Evolutionary conservation across 2,113 vertebrate species (phyloP), one percentile per base, ranked within the genome.

Genomic region (Anser cygnoides): DNA sequence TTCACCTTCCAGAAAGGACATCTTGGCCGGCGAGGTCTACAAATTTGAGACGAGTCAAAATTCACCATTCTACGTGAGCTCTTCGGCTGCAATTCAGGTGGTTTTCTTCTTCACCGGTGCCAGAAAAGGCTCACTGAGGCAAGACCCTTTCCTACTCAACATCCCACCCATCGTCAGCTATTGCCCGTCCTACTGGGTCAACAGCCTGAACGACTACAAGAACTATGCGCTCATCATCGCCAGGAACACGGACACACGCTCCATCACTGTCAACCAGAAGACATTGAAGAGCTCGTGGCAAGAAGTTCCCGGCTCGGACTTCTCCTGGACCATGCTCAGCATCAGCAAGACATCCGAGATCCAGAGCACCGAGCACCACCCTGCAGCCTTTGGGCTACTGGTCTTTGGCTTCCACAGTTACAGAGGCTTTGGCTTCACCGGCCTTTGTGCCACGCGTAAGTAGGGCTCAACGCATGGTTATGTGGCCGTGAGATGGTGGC

Each of bases 141-240:
- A 89, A 6, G 98, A 98, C 85, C 97, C 98, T 4, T 98, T 98
- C 87, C 89, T 98, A 20, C 94, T 91, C 15, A 97, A 49, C 72
- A 57, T 98, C 50, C 57, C 96, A 10, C 86, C 98, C 28, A 61
- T 81, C 9, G 84, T 96, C 17, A 13, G 4, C 44, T 97, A 98
- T 72, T 98, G 98, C 76, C 90, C 94, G 1, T 97, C 96, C 2
- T 98, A 98, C 82, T 66, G 73, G 9, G 43, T 98, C 17, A 43
- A 81, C 7, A 93, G 95, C 10, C 15, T 97, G 13, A 6, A 37
- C 0, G 21, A 11, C 3, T 98, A 97, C 62, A 16, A 94, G 1
- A 98, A 98, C 83, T 26, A 91, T n/a, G 89, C 95, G 17, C 35
- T 97, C 54, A 72, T 98, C 29, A 28, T 98, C 6, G 96, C 96